Conservation (phyloP, 2,888 invertebrate genomes). For the Mamestra brassicae region DNA sequence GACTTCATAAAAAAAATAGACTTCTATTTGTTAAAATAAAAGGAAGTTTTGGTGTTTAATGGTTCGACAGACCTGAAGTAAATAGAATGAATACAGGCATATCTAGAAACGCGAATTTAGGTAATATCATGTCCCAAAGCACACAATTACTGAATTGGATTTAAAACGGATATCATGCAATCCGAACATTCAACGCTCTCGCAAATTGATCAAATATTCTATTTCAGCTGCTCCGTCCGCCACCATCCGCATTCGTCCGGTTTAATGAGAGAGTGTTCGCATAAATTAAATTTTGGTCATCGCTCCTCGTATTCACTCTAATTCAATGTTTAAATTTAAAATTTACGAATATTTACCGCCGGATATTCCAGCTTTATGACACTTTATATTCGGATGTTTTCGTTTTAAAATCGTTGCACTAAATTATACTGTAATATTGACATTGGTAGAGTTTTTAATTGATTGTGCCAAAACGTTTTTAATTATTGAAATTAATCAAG, state of each 20-base stretch:
- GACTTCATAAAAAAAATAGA: too few species aligned
- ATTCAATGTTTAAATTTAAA: conserved; percentile 34
- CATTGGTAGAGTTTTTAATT: not conserved
- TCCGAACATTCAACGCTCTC: conserved; percentile 19
- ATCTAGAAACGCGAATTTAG: not conserved
- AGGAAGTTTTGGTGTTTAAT: not conserved
- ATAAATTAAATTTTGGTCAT: conserved; percentile 50
- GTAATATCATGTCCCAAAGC: not conserved
- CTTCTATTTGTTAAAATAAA: too few species aligned
- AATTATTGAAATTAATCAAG: not conserved
- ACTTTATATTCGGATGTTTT: conserved; percentile 2
- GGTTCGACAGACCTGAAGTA: too few species aligned
- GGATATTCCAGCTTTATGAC: conserved; percentile 1
- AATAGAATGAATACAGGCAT: too few species aligned
- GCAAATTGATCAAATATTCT: conserved; percentile 58
- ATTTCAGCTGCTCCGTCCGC: conserved; percentile 23
- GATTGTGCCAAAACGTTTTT: not conserved
- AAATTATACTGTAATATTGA: not conserved
- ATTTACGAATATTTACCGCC: conserved; percentile 11
- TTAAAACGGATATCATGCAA: conserved; percentile 26
- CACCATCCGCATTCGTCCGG: not conserved
- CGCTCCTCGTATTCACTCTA: conserved; percentile 14
- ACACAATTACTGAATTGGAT: conserved; percentile 10
- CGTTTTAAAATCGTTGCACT: not conserved
- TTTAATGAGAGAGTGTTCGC: conserved; percentile 41